Percentiles rank a stretch among this genome's conserved stretches.
phyloP scores from a whole-genome alignment of 2,797 vertebrate species.

The Melanotaenia nigrans region DNA sequence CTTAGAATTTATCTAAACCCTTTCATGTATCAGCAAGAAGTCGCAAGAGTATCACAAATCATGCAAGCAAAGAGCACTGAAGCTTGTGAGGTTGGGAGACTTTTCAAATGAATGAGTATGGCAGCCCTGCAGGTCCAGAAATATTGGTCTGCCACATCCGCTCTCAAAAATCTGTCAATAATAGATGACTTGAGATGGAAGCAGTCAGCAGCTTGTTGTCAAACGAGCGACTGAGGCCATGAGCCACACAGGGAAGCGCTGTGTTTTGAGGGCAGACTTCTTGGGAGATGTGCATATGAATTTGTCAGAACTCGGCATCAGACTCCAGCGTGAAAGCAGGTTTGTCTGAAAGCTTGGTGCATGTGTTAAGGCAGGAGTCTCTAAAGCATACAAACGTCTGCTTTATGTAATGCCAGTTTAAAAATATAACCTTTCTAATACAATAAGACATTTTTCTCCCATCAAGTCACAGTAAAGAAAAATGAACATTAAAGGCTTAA shows the following conservation, averaged over 20 bases:
- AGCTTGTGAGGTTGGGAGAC: constrained; percentile 15
- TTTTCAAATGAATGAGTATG: constrained; percentile 17
- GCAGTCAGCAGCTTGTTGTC: constrained; percentile 51
- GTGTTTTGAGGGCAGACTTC: constrained; percentile 22
- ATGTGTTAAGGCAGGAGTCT: background rate
- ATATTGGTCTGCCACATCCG: constrained; percentile 41
- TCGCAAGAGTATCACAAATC: background rate
- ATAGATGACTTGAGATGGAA: constrained; percentile 67
- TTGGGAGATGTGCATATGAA: constrained; percentile 8
- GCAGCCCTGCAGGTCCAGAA: constrained; percentile 12
- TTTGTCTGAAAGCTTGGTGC: background rate
- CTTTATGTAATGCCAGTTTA: background rate
- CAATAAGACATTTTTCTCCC: background rate
- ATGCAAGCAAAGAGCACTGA: constrained; percentile 4
- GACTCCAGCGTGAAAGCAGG: rapidly evolving
- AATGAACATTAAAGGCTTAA: too few relatives aligned
- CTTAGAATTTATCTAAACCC: background rate
- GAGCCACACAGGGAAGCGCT: constrained; percentile 13
- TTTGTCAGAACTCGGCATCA: background rate
- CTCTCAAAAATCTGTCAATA: constrained; percentile 65
- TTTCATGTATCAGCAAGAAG: constrained; percentile 5
- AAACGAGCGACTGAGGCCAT: constrained; percentile 38
- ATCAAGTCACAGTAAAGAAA: too few relatives aligned
- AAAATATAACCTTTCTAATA: background rate
- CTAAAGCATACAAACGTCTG: background rate